Conservation (phyloP, 2,797 vertebrate genomes). For the Danionella dracula region DNA sequence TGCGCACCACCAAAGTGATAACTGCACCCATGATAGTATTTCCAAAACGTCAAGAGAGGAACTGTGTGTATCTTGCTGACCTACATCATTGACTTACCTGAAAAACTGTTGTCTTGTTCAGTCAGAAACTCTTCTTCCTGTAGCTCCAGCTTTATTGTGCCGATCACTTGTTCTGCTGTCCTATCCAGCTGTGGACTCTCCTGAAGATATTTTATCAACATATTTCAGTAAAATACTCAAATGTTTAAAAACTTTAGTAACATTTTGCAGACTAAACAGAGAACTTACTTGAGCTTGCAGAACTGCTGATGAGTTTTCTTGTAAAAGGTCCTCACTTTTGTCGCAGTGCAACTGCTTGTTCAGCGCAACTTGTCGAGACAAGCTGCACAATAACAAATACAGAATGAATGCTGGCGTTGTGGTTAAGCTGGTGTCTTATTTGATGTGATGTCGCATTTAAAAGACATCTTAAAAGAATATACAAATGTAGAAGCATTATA, state of each 20-base stretch:
- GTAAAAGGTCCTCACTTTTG: not conserved
- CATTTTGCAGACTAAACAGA: no score
- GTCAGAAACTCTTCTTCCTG: constrained; percentile 46
- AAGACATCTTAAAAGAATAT: no score
- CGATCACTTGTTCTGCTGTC: constrained; percentile 42
- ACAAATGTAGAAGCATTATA: no score
- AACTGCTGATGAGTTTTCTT: not conserved
- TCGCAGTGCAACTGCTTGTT: not conserved
- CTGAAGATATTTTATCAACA: not conserved
- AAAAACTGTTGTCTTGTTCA: constrained; percentile 28
- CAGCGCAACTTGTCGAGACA: not conserved
- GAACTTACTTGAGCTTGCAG: constrained; percentile 18
- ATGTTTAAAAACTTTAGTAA: not conserved
- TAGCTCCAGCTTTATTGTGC: constrained; percentile 64
- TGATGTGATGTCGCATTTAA: no score
- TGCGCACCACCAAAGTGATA: no score
- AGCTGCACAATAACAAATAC: no score
- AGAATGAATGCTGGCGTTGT: no score
- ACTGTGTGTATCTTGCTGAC: no score
- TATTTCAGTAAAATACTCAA: not conserved
- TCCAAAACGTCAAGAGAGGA: no score
- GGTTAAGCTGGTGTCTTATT: no score
- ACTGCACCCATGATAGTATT: no score
- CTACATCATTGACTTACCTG: constrained; percentile 46
- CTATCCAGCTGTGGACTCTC: constrained; percentile 20